Base-by-base conservation (phyloP, 2,888 invertebrate species). In the Drosophila longiperda region DNA sequence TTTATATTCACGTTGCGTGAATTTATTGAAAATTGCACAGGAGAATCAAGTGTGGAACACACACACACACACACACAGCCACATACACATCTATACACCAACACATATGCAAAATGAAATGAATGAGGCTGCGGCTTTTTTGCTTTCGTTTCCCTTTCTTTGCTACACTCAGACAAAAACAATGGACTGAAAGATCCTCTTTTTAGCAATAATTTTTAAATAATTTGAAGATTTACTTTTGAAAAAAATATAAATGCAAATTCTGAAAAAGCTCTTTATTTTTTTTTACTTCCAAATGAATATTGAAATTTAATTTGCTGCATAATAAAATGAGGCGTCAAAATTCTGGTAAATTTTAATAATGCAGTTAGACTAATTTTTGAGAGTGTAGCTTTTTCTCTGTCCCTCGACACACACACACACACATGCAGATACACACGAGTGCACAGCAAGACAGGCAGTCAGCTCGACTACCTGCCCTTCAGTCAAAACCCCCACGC, bases 1-100 rank as follows among this genome's bases (percentile, higher is more conserved):
- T 74, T 76, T 59, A 68, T 69, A 45, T 45, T 60, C 58, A 76
- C 55, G 71, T 70, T 76, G 53, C 73, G 61, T 85, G 79, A 64
- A 79, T 81, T 80, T 75, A 83, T 82, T 71, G 78, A 82, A 73
- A 80, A 77, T 75, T 80, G 72, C 72, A 67, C 61, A 67, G 54
- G 64, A 34, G 61, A 78, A 64, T 81, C 54, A 59, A 66, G 73
- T 55, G 42, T 32, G 29, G 26, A 50, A 32, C 52, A 49, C 45
- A 66, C 42, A 65, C 55, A 60, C 48, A 68, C 48, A 68, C 17
- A 58, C 58, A 53, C 40, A 61, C 52, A 54, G 7, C 58, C 8
- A 9, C 15, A 7, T 11, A 29, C 48, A 20, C 34, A 32, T 23
- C 15, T 23, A 23, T 15, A 8, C 11, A 34, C 15, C 50, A 45